phyloP scores from a whole-genome alignment of 2,888 invertebrate species.

The Atrina japonica region DNA sequence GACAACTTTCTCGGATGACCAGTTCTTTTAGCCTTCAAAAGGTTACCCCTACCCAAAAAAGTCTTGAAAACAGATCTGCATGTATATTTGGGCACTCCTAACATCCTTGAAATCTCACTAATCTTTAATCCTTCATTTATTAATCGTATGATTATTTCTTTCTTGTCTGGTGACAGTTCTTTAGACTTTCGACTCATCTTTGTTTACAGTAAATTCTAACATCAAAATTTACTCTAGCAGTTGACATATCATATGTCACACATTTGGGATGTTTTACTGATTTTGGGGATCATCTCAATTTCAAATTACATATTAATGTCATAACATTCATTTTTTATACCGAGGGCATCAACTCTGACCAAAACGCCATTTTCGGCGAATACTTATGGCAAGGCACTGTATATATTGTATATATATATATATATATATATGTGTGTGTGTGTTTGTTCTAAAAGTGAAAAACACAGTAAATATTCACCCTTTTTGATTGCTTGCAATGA shows the following conservation, averaged over 20 bases:
- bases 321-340: conserved; percentile 2
- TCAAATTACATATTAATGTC: conserved; percentile 5
- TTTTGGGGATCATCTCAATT: conserved; percentile 6
- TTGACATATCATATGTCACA: conserved; percentile 5
- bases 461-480: no score
- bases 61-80: conserved; percentile 3
- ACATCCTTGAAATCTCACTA: not conserved
- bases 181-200: conserved; percentile 21
- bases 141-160: conserved; percentile 3
- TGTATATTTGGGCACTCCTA: not conserved
- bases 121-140: no score
- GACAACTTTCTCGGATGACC: conserved; percentile 1
- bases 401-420: no score
- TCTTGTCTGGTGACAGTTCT: conserved; percentile 16
- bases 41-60: no score
- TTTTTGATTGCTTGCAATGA: no score
- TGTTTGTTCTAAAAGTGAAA: no score
- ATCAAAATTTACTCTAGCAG: no score
- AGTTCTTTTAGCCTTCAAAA: conserved; percentile 14
- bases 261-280: not conserved
- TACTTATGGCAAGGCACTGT: no score
- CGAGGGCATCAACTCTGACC: not conserved
- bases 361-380: not conserved
- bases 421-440: no score
- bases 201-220: conserved; percentile 14